These are phyloP conservation scores for Macrobrachium nipponense DNA, from an alignment of 1,140 invertebrate species.

Conservation along the genomic window DNA sequence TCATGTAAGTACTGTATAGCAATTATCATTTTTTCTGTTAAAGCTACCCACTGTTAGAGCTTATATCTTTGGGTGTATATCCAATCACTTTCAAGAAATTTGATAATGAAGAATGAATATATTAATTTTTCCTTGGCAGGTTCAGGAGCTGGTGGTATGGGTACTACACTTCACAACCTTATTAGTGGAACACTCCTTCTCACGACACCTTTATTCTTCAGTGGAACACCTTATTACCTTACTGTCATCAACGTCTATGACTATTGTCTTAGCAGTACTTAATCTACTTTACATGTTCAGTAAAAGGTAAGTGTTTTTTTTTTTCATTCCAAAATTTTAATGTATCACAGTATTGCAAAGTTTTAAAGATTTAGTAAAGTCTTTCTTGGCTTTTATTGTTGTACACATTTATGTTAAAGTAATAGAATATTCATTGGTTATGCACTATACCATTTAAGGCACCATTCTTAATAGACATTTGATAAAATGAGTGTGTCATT, in stretches of 20 bases:
- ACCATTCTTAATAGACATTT: neutral
- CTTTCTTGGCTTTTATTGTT: too few relatives aligned
- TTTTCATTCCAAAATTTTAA: neutral
- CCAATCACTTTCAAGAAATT: neutral
- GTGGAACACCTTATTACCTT: slow-evolving; percentile 90
- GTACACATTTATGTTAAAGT: too few relatives aligned
- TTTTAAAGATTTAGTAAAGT: too few relatives aligned
- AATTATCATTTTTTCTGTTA: too few relatives aligned
- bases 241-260: slow-evolving; percentile 86
- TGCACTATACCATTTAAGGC: too few relatives aligned
- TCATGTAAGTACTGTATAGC: slow-evolving; percentile 71
- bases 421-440: too few relatives aligned
- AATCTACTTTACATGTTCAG: slow-evolving; percentile 93
- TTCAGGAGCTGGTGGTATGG: slow-evolving; percentile 81
- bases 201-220: slow-evolving; percentile 89
- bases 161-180: slow-evolving; percentile 87
- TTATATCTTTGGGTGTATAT: too few relatives aligned
- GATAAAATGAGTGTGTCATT: neutral
- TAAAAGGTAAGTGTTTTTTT: slow-evolving; percentile 79
- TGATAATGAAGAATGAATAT: neutral
- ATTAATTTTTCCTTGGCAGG: slow-evolving; percentile 35
- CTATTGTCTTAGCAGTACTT: slow-evolving; percentile 86
- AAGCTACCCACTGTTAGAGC: too few relatives aligned
- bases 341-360: neutral
- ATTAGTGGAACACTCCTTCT: slow-evolving; percentile 91